phyloP scores from a whole-genome alignment of 2,113 vertebrate species.

The Trachemys scripta region DNA sequence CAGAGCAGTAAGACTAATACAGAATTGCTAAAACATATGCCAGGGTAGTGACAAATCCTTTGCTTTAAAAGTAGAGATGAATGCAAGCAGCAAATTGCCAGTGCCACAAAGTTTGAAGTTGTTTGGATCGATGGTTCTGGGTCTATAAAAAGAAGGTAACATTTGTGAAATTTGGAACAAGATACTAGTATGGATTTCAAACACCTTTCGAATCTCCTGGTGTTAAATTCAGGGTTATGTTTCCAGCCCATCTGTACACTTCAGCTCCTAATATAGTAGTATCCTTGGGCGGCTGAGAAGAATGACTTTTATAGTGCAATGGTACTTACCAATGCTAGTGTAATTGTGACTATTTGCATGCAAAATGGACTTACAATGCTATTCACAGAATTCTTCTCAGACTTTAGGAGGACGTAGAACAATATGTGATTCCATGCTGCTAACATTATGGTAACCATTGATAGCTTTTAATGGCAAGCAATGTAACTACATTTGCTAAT shows the following conservation, averaged over 20 bases:
- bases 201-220: not conserved
- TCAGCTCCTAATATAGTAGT: not conserved
- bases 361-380: not conserved
- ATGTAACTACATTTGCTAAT: not conserved
- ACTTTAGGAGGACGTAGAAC: not conserved
- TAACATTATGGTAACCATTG: not conserved
- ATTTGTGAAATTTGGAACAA: not conserved
- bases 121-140: not conserved
- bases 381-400: not conserved
- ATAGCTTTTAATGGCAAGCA: not conserved
- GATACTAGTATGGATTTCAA: not conserved
- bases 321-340: not conserved
- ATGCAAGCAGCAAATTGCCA: not conserved
- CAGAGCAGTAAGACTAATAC: not conserved
- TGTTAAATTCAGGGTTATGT: not conserved
- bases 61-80: not conserved
- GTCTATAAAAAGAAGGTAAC: not conserved
- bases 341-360: not conserved
- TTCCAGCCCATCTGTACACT: not conserved
- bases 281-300: not conserved
- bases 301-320: not conserved
- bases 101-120: not conserved
- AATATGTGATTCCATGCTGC: not conserved
- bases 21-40: not conserved
- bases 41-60: accelerated